Evolutionary conservation across 2,113 vertebrate genomes (phyloP).

Genomic region (Seriola aureovittata): DNA sequence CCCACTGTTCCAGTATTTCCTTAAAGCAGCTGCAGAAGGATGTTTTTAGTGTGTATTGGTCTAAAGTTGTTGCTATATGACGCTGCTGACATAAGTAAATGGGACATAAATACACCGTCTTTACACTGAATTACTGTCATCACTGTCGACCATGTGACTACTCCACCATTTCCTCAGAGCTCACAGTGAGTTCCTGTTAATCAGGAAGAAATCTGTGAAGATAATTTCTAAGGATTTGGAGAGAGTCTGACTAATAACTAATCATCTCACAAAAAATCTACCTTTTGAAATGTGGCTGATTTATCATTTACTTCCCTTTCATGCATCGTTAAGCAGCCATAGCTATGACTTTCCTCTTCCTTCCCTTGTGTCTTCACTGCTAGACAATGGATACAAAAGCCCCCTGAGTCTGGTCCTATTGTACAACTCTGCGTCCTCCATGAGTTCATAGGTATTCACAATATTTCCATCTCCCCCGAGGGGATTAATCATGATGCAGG

Average conservation of each 20-base stretch:
- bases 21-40: no score
- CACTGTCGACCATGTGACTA: neutral
- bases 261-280: conserved; percentile 35
- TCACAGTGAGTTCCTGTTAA: conserved; percentile 12
- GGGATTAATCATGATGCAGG: conserved; percentile 82
- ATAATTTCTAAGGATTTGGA: conserved; percentile 10
- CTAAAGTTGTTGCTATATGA: no score
- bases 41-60: no score
- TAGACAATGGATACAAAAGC: conserved; percentile 47
- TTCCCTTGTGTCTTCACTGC: conserved; percentile 14
- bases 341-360: conserved; percentile 30
- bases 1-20: no score
- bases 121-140: conserved; percentile 8
- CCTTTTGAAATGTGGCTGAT: conserved; percentile 44
- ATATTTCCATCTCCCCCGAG: conserved; percentile 81
- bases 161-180: conserved; percentile 7
- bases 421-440: conserved; percentile 50
- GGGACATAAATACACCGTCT: neutral
- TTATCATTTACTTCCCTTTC: conserved; percentile 39
- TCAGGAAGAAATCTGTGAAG: conserved; percentile 21
- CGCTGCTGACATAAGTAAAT: no score
- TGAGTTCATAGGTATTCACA: conserved; percentile 80
- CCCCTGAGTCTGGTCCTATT: conserved; percentile 25
- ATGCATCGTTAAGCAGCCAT: conserved; percentile 30
- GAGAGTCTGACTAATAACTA: conserved; percentile 30